Percentiles rank a stretch among this genome's conserved stretches.
These are phyloP conservation scores for Pseudomyrmex sp. DNA, from an alignment of 1,140 invertebrate species.

Conservation along the genomic window DNA sequence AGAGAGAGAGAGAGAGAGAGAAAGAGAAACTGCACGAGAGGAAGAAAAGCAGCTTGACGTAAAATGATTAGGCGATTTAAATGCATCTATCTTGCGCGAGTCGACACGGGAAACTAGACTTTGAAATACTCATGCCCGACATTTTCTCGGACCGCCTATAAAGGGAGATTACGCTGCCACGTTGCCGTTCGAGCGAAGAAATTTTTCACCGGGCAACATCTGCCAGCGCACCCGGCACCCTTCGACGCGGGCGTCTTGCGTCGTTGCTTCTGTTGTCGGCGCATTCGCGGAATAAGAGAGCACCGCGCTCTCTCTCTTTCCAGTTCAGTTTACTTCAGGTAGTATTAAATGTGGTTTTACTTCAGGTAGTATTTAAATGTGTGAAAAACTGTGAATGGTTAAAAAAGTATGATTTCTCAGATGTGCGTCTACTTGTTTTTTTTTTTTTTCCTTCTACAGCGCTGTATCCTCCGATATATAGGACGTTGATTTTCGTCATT, in stretches of 20 bases:
- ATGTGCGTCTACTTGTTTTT: no score
- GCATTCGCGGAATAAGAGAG: slow-evolving; percentile 4
- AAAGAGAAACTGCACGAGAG: no score
- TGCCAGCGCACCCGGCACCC: slow-evolving; percentile 52
- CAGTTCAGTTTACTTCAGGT: background rate
- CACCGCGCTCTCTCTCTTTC: background rate
- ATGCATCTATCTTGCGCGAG: slow-evolving; percentile 53
- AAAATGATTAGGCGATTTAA: slow-evolving; percentile 65
- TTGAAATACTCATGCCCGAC: slow-evolving; percentile 53
- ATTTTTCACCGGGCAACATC: slow-evolving; percentile 68
- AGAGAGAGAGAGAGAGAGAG: background rate
- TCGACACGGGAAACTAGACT: slow-evolving; percentile 35
- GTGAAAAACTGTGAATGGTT: background rate
- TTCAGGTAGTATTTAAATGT: no score
- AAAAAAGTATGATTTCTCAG: background rate
- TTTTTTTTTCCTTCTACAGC: no score
- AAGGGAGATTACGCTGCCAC: slow-evolving; percentile 51
- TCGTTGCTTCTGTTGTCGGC: background rate
- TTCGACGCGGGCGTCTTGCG: slow-evolving; percentile 25
- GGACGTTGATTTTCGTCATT: slow-evolving; percentile 1
- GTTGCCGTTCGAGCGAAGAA: slow-evolving; percentile 41
- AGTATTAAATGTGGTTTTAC: no score
- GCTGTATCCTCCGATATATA: background rate
- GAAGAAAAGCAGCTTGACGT: slow-evolving; percentile 24
- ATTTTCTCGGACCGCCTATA: slow-evolving; percentile 30